These are phyloP conservation scores for Esox masquinongy DNA, from an alignment of 2,797 vertebrate species.

Conservation along the genomic window DNA sequence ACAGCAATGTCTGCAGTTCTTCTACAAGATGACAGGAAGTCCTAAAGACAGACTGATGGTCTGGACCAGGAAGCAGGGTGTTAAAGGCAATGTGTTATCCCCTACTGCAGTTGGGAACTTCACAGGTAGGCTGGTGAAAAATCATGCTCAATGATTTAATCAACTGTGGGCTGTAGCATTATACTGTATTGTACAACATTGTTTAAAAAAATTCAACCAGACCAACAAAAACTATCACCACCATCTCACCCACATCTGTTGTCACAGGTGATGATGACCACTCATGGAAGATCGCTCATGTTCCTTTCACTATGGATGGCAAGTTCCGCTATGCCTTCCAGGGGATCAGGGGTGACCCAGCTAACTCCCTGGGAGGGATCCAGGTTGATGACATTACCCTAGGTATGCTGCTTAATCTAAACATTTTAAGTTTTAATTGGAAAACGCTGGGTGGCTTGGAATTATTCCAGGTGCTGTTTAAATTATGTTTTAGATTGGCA, in stretches of 20 bases:
- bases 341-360: constrained; percentile 67
- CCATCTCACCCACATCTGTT: neutral
- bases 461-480: neutral
- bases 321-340: constrained; percentile 83
- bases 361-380: constrained; percentile 68
- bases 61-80: constrained; percentile 84
- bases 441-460: neutral
- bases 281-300: constrained; percentile 78
- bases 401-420: neutral
- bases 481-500: neutral
- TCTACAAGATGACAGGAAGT: constrained; percentile 87
- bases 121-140: constrained; percentile 62
- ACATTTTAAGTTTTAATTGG: neutral
- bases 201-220: neutral
- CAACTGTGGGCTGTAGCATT: neutral
- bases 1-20: constrained; percentile 90
- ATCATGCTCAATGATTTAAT: neutral
- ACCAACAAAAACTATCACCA: neutral
- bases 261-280: constrained; percentile 62
- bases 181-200: neutral
- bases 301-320: constrained; percentile 66
- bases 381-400: constrained; percentile 75
- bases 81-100: constrained; percentile 36
- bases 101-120: constrained; percentile 64
- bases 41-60: constrained; percentile 78